These are phyloP conservation scores for Lemur catta DNA, from an alignment of 2,797 vertebrate species.

Conservation along the genomic window DNA sequence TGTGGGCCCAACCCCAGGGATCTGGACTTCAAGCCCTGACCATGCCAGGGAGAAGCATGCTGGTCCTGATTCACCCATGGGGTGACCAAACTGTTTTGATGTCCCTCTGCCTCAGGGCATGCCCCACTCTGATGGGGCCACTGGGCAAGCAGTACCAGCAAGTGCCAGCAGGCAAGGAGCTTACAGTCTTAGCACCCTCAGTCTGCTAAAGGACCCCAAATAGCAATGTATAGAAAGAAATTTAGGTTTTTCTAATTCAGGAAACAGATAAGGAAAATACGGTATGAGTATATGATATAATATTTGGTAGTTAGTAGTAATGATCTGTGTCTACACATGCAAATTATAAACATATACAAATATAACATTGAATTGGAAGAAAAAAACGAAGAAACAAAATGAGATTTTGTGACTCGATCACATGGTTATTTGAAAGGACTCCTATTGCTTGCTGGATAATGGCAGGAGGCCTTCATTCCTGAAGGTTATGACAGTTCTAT, in stretches of 20 bases:
- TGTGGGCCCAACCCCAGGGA: no score
- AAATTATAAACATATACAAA: not conserved
- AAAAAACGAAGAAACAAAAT: not conserved
- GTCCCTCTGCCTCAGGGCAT: no score
- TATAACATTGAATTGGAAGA: not conserved
- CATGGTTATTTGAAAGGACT: not conserved
- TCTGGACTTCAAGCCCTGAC: no score
- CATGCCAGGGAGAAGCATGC: no score
- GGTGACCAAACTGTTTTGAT: no score
- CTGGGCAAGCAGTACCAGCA: no score
- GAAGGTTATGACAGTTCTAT: not conserved
- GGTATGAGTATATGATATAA: not conserved
- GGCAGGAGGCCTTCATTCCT: not conserved
- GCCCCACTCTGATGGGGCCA: no score
- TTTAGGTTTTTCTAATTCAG: not conserved
- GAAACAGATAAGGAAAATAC: not conserved
- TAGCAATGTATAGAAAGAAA: not conserved
- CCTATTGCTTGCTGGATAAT: not conserved
- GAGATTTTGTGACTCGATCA: not conserved
- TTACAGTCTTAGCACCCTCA: no score
- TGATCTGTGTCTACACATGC: not conserved
- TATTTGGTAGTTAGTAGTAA: not conserved
- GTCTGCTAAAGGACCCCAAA: no score
- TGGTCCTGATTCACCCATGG: no score
- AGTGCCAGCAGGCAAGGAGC: no score